Evolutionary conservation across 2,888 invertebrate species (phyloP).

Genomic region (Erpobdella octoculata): DNA sequence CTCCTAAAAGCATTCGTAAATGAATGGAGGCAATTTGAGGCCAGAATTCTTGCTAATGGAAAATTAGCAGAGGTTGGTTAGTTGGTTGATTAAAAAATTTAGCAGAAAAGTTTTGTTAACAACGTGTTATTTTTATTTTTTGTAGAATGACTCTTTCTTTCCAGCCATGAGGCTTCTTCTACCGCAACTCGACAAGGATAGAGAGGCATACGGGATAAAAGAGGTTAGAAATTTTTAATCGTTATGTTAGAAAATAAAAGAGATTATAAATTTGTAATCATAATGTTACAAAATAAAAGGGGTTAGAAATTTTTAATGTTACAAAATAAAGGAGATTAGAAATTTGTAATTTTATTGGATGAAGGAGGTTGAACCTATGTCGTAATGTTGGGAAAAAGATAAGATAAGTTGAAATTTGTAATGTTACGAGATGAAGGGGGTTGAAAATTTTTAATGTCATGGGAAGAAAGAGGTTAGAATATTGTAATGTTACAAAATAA

Average conservation of each 20-base stretch:
- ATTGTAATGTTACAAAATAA: no score
- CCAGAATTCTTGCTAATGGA: constrained; percentile 36
- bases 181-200: constrained; percentile 69
- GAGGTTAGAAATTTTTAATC: constrained; percentile 53
- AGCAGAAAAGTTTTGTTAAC: neutral
- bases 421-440: no score
- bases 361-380: no score
- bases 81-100: neutral
- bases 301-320: no score
- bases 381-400: no score
- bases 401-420: no score
- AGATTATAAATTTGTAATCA: neutral
- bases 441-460: no score
- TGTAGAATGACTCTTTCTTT: constrained; percentile 56
- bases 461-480: no score
- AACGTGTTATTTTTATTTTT: neutral
- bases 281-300: no score
- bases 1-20: constrained; percentile 50
- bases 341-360: no score
- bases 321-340: no score
- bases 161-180: constrained; percentile 71
- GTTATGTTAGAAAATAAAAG: neutral
- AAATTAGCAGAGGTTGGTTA: neutral
- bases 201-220: constrained; percentile 75
- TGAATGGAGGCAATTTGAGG: constrained; percentile 51